Evolutionary conservation across 2,113 vertebrate species (phyloP).

Genomic region (Amphiprion ocellaris): DNA sequence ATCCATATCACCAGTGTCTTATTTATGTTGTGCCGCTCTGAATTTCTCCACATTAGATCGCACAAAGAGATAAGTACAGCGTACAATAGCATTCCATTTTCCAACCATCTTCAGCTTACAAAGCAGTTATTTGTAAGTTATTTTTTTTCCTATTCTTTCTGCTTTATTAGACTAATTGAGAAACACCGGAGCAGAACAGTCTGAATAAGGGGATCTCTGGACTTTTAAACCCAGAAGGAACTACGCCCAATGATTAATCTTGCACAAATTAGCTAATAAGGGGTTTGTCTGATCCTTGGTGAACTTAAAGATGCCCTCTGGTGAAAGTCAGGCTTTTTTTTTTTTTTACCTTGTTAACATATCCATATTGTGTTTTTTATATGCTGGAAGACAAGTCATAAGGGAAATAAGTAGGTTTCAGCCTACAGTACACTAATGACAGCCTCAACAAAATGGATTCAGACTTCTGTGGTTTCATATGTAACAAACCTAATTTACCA

Average conservation of each 20-base stretch:
- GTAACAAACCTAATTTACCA: too few relatives aligned
- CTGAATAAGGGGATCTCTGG: background rate
- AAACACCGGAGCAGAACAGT: background rate
- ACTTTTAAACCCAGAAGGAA: background rate
- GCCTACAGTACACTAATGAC: too few relatives aligned
- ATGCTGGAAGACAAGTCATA: too few relatives aligned
- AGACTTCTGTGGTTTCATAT: too few relatives aligned
- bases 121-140: background rate
- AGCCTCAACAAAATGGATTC: too few relatives aligned
- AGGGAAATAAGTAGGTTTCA: too few relatives aligned
- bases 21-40: slow-evolving; percentile 56
- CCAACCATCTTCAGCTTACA: background rate
- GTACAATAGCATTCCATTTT: background rate
- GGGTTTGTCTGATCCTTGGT: background rate
- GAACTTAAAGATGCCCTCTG: too few relatives aligned
- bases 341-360: too few relatives aligned
- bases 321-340: too few relatives aligned
- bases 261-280: background rate
- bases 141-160: background rate
- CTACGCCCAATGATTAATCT: background rate
- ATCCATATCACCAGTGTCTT: slow-evolving; percentile 58
- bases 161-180: slow-evolving; percentile 1
- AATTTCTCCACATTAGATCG: slow-evolving; percentile 57
- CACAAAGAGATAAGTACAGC: slow-evolving; percentile 16
- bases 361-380: too few relatives aligned